These are phyloP conservation scores for Atherinosoma microstoma DNA, from an alignment of 2,797 vertebrate genomes.

Conservation along the genomic window DNA sequence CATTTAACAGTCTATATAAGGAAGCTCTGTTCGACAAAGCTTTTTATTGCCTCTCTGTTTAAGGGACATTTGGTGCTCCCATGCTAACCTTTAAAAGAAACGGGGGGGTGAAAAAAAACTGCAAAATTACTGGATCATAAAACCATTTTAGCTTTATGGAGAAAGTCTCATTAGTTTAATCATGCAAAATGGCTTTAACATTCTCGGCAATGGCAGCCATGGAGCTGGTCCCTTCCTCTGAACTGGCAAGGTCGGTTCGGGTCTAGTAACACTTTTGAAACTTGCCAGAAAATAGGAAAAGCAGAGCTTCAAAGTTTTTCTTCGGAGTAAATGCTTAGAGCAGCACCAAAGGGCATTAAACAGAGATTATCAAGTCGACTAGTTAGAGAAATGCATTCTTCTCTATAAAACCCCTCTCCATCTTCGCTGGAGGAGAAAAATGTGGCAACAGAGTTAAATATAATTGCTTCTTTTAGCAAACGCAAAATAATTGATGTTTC, in stretches of 20 bases:
- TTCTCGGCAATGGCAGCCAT: conserved; percentile 61
- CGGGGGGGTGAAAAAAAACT: conserved; percentile 43
- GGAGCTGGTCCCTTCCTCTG: conserved; percentile 35
- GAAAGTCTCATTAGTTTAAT: conserved; percentile 78
- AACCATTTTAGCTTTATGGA: conserved; percentile 74
- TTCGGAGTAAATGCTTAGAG: conserved; percentile 76
- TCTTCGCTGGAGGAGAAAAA: conserved; percentile 34
- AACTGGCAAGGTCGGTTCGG: conserved; percentile 71
- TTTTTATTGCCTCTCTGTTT: conserved; percentile 63
- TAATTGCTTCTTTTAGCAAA: not conserved
- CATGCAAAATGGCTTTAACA: conserved; percentile 72
- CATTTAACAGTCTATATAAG: conserved; percentile 58
- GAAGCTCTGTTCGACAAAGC: conserved; percentile 60
- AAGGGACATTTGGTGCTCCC: conserved; percentile 62
- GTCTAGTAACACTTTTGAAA: conserved; percentile 71
- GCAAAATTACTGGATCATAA: conserved; percentile 74
- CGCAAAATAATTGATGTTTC: conserved; percentile 1
- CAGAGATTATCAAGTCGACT: conserved; percentile 72
- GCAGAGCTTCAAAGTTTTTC: conserved; percentile 70
- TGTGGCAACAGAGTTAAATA: conserved; percentile 27
- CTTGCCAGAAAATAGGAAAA: conserved; percentile 71
- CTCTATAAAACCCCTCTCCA: conserved; percentile 38
- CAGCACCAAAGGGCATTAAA: conserved; percentile 77
- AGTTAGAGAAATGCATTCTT: conserved; percentile 71
- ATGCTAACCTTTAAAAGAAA: conserved; percentile 65